These are phyloP conservation scores for Sylvietta virens DNA, from an alignment of 2,113 vertebrate species.

Conservation along the genomic window DNA sequence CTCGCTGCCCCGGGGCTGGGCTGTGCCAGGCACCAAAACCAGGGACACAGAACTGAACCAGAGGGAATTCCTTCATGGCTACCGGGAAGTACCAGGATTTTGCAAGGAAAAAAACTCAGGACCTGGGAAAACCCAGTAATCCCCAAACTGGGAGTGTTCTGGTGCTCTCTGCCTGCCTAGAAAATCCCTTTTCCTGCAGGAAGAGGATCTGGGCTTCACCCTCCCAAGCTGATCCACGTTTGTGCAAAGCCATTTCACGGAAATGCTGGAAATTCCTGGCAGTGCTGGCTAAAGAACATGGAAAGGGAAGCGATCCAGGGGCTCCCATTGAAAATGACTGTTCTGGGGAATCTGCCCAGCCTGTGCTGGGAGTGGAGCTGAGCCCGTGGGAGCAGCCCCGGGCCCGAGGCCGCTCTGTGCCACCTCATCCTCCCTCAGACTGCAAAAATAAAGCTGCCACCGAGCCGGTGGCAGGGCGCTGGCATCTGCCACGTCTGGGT, in stretches of 20 bases:
- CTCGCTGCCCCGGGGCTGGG: accelerated
- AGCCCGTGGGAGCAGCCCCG: neutral
- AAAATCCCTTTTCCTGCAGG: neutral
- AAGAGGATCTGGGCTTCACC: neutral
- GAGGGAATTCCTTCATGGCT: neutral
- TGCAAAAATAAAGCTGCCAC: neutral
- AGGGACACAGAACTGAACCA: neutral
- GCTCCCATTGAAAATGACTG: accelerated
- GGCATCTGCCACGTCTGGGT: neutral
- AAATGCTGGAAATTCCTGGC: accelerated
- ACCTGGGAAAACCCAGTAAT: neutral
- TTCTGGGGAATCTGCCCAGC: neutral
- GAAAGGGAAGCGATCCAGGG: neutral
- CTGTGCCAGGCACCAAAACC: neutral
- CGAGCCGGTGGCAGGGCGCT: neutral
- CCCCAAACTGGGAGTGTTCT: neutral
- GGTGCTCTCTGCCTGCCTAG: neutral
- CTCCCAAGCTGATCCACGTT: neutral
- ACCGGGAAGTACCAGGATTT: accelerated
- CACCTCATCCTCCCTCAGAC: neutral
- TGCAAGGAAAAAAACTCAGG: neutral
- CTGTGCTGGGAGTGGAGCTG: accelerated
- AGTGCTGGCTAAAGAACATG: neutral
- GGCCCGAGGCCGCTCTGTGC: neutral
- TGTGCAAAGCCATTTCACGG: neutral